Percentiles rank a stretch among this genome's conserved stretches.
Evolutionary conservation across 2,113 vertebrate species (phyloP).

Genomic region (Megaceryle maxima): DNA sequence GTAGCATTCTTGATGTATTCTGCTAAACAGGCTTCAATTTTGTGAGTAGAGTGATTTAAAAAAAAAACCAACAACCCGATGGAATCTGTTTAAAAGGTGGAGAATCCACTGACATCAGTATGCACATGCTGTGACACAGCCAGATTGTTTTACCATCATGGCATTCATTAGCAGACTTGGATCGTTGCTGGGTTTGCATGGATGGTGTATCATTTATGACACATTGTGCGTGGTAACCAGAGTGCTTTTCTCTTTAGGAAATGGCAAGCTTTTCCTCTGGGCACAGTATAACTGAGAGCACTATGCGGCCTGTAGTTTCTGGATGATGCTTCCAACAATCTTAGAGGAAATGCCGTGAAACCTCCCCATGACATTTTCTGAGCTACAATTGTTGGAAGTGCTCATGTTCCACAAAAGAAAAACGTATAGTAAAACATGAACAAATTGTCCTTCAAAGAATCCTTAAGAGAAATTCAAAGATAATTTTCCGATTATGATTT

Average conservation of each 20-base stretch:
- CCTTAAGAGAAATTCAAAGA: background rate
- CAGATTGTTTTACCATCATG: background rate
- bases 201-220: background rate
- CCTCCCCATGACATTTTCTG: background rate
- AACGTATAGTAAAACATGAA: background rate
- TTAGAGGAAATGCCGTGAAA: background rate
- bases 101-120: background rate
- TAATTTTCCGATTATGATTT: background rate
- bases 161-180: background rate
- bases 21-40: background rate
- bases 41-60: background rate
- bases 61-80: background rate
- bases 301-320: background rate
- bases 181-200: background rate
- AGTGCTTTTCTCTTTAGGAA: background rate
- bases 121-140: rapidly evolving
- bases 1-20: background rate
- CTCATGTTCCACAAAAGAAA: background rate
- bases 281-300: background rate
- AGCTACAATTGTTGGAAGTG: background rate
- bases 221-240: background rate
- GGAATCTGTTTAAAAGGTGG: background rate
- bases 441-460: background rate
- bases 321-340: background rate
- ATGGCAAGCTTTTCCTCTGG: background rate